Evolutionary conservation across 2,888 invertebrate genomes (phyloP).

Genomic region (Eupithecia exiguata): DNA sequence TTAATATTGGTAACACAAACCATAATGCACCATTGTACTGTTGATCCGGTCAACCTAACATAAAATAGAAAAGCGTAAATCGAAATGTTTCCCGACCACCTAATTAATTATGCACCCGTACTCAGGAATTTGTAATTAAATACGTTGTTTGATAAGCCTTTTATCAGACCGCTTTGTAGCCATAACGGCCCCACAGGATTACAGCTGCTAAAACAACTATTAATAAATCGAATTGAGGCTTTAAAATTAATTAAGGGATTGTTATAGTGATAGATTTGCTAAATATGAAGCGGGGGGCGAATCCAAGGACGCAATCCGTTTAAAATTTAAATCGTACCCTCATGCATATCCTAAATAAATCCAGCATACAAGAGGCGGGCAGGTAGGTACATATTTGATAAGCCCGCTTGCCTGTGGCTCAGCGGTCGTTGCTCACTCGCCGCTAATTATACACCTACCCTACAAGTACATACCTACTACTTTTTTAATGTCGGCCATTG

Average conservation of each 20-base stretch:
- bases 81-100: constrained; percentile 35
- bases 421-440: constrained; percentile 68
- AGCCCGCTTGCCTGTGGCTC: constrained; percentile 68
- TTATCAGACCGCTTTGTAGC: constrained; percentile 61
- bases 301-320: constrained; percentile 83
- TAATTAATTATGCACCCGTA: constrained; percentile 56
- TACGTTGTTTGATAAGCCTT: constrained; percentile 62
- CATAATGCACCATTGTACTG: constrained; percentile 10
- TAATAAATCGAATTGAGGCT: constrained; percentile 71
- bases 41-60: constrained; percentile 23
- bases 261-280: constrained; percentile 78
- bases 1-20: not conserved
- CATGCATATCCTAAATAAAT: constrained; percentile 84
- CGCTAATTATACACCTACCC: constrained; percentile 75
- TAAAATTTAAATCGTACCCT: constrained; percentile 84
- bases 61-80: constrained; percentile 34
- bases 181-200: constrained; percentile 57
- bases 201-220: constrained; percentile 69
- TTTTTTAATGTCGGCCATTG: constrained; percentile 55
- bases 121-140: constrained; percentile 57
- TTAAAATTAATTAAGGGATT: constrained; percentile 65
- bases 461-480: constrained; percentile 47
- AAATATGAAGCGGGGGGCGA: constrained; percentile 75
- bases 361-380: constrained; percentile 75
- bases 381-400: constrained; percentile 83